A percentile compares a stretch with the other conserved stretches of the same genome.
phyloP scores from a whole-genome alignment of 2,797 vertebrate species.

The Danio choprae region DNA sequence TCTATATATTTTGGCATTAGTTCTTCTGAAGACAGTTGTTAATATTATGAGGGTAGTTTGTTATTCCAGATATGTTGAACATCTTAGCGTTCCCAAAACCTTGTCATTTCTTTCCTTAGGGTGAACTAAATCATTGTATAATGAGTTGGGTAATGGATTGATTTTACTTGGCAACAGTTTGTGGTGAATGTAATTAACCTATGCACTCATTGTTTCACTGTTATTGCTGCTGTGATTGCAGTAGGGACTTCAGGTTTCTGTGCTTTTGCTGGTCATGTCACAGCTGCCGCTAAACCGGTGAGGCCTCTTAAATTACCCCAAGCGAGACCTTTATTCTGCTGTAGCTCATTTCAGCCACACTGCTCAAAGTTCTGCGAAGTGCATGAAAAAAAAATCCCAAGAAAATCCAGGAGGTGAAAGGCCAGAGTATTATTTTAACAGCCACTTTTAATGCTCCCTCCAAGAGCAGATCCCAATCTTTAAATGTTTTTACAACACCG shows the following conservation, averaged over 20 bases:
- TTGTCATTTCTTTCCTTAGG: slow-evolving; percentile 41
- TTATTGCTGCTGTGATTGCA: slow-evolving; percentile 59
- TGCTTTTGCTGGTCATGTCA: slow-evolving; percentile 51
- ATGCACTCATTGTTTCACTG: slow-evolving; percentile 59
- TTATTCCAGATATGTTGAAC: slow-evolving; percentile 41
- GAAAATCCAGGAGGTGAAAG: slow-evolving; percentile 61
- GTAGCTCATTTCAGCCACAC: slow-evolving; percentile 54
- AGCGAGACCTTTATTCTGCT: slow-evolving; percentile 60
- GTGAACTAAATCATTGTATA: slow-evolving; percentile 47
- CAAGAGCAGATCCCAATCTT: slow-evolving; percentile 50
- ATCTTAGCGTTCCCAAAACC: slow-evolving; percentile 12
- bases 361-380: slow-evolving; percentile 50
- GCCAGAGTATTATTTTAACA: slow-evolving; percentile 61
- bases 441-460: slow-evolving; percentile 57
- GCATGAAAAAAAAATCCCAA: slow-evolving; percentile 53
- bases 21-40: slow-evolving; percentile 49
- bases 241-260: slow-evolving; percentile 53
- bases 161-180: slow-evolving; percentile 60
- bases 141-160: slow-evolving; percentile 50
- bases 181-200: slow-evolving; percentile 60
- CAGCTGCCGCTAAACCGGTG: slow-evolving; percentile 69
- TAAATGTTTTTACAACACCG: slow-evolving; percentile 49
- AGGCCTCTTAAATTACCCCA: slow-evolving; percentile 64
- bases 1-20: slow-evolving; percentile 49
- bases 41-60: slow-evolving; percentile 38